phyloP scores from a whole-genome alignment of 2,113 vertebrate genomes.

The Pterocles burchelli region DNA sequence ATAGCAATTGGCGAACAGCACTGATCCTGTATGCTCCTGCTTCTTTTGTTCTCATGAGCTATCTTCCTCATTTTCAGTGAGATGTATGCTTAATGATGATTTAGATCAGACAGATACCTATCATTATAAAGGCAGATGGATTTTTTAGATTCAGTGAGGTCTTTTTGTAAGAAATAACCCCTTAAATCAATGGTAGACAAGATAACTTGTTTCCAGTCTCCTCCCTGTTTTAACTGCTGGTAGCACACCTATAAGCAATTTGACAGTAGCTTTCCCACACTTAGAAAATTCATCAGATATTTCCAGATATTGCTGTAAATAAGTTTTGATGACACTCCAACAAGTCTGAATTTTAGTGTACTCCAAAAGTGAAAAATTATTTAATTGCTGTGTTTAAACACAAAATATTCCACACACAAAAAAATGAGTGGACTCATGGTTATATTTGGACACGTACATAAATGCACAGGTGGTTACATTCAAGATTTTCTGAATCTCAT shows the following conservation, averaged over 20 bases:
- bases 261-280: not conserved
- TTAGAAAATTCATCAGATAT: not conserved
- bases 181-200: not conserved
- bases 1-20: not conserved
- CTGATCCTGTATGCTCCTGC: not conserved
- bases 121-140: not conserved
- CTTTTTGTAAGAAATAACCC: not conserved
- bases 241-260: not conserved
- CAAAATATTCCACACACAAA: not conserved
- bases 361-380: not conserved
- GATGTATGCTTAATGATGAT: not conserved
- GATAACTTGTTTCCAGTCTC: not conserved
- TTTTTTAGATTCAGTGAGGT: not conserved
- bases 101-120: no score
- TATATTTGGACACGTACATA: not conserved
- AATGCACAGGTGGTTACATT: not conserved
- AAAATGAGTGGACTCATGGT: not conserved
- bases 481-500: not conserved
- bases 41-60: not conserved
- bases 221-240: not conserved
- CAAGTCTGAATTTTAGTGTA: not conserved
- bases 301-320: not conserved
- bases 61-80: not conserved
- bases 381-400: not conserved
- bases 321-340: not conserved